Percentiles rank a stretch among this genome's conserved stretches.
phyloP scores from a whole-genome alignment of 2,113 vertebrate genomes.

The Montifringilla adamsi region DNA sequence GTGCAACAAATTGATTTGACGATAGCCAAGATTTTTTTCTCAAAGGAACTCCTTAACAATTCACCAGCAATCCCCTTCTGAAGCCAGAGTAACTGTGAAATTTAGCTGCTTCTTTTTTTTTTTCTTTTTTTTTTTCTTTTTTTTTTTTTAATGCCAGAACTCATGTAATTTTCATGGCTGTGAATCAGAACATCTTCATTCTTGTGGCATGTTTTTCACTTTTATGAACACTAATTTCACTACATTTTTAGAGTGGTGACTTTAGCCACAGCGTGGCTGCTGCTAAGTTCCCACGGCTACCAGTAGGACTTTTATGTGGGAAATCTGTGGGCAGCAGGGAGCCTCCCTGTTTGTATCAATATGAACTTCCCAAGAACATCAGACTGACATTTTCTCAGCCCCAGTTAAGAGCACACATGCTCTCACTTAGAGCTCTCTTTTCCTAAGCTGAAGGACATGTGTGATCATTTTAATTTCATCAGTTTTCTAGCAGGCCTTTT shows the following conservation, averaged over 20 bases:
- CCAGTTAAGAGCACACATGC: conserved; percentile 45
- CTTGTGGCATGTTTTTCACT: conserved; percentile 59
- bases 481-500: background rate
- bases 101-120: background rate
- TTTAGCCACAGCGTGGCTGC: conserved; percentile 62
- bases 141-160: background rate
- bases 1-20: background rate
- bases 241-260: conserved; percentile 51
- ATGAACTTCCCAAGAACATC: conserved; percentile 63
- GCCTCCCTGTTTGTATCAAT: conserved; percentile 68
- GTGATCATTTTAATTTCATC: conserved; percentile 34
- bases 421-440: conserved; percentile 55
- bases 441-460: conserved; percentile 45
- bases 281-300: conserved; percentile 63
- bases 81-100: background rate
- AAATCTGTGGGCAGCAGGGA: conserved; percentile 69
- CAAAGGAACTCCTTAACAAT: background rate
- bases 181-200: conserved; percentile 59
- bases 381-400: conserved; percentile 63
- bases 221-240: conserved; percentile 63
- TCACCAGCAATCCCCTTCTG: background rate
- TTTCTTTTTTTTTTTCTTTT: background rate
- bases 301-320: conserved; percentile 70
- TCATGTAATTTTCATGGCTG: conserved; percentile 41
- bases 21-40: background rate